phyloP scores from a whole-genome alignment of 2,888 invertebrate genomes.

The Epirrita christyi region DNA sequence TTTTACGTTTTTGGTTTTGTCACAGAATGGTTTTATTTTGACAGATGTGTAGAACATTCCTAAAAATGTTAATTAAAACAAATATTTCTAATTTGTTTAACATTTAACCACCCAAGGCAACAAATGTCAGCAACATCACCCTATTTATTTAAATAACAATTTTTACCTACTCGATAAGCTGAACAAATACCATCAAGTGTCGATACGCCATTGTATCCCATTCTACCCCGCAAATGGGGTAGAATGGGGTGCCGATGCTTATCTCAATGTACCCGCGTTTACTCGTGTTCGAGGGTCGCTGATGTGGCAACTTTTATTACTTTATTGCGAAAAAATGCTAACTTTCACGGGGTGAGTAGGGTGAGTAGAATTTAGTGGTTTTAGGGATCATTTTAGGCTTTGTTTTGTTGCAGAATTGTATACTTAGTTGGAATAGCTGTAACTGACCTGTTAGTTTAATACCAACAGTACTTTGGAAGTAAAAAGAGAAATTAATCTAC shows the following conservation, averaged over 20 bases:
- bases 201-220: slow-evolving; percentile 27
- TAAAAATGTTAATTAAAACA: too few relatives aligned
- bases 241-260: slow-evolving; percentile 49
- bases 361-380: slow-evolving; percentile 37
- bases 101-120: slow-evolving; percentile 17
- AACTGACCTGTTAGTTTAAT: too few relatives aligned
- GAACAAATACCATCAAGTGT: slow-evolving; percentile 46
- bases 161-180: slow-evolving; percentile 23
- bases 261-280: slow-evolving; percentile 54
- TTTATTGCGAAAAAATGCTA: slow-evolving; percentile 81
- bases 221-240: slow-evolving; percentile 24
- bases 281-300: slow-evolving; percentile 60
- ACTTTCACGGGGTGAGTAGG: slow-evolving; percentile 53
- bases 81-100: slow-evolving; percentile 2
- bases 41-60: not conserved
- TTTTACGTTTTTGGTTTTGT: not conserved
- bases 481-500: too few relatives aligned
- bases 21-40: not conserved
- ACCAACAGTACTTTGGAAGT: too few relatives aligned
- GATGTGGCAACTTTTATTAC: slow-evolving; percentile 74
- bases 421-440: too few relatives aligned
- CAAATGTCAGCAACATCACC: slow-evolving; percentile 21
- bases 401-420: too few relatives aligned
- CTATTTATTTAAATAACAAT: slow-evolving; percentile 29
- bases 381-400: too few relatives aligned